phyloP scores from a whole-genome alignment of 2,888 invertebrate genomes.

The Tupiocoris notatus region DNA sequence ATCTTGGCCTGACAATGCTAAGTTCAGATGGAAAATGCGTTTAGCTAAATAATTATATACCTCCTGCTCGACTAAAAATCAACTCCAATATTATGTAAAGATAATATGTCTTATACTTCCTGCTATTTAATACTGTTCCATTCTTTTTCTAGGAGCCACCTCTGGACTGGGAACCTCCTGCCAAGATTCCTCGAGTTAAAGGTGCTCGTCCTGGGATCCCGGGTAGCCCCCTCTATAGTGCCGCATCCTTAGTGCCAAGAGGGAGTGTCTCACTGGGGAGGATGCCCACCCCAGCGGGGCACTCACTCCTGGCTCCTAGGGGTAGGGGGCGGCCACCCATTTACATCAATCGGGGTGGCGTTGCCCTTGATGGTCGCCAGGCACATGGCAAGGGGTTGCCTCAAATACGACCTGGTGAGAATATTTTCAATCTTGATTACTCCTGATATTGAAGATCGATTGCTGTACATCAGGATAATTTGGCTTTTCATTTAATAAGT shows the following conservation, averaged over 20 bases:
- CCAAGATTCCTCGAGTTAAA: conserved; percentile 79
- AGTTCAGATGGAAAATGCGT: too few relatives aligned
- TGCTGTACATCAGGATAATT: not conserved
- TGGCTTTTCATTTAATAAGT: not conserved
- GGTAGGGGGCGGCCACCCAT: conserved; percentile 47
- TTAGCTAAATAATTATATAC: too few relatives aligned
- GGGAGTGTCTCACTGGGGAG: conserved; percentile 45
- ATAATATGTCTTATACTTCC: too few relatives aligned
- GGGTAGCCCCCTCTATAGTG: conserved; percentile 40
- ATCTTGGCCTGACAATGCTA: too few relatives aligned
- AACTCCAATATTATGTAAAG: too few relatives aligned
- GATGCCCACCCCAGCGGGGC: conserved; percentile 43
- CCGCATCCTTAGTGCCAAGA: conserved; percentile 44
- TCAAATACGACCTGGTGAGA: conserved; percentile 36
- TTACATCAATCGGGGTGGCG: conserved; percentile 45
- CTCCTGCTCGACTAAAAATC: too few relatives aligned
- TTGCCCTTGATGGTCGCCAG: conserved; percentile 36
- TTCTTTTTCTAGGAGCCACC: conserved; percentile 65
- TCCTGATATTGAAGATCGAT: not conserved
- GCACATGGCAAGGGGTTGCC: conserved; percentile 40
- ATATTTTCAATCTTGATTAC: not conserved
- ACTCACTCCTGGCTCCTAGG: conserved; percentile 46
- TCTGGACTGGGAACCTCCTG: conserved; percentile 88
- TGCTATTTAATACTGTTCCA: not conserved
- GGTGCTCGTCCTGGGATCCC: conserved; percentile 52